These are phyloP conservation scores for Myripristis jacobus DNA, from an alignment of 2,797 vertebrate genomes.

Conservation along the genomic window DNA sequence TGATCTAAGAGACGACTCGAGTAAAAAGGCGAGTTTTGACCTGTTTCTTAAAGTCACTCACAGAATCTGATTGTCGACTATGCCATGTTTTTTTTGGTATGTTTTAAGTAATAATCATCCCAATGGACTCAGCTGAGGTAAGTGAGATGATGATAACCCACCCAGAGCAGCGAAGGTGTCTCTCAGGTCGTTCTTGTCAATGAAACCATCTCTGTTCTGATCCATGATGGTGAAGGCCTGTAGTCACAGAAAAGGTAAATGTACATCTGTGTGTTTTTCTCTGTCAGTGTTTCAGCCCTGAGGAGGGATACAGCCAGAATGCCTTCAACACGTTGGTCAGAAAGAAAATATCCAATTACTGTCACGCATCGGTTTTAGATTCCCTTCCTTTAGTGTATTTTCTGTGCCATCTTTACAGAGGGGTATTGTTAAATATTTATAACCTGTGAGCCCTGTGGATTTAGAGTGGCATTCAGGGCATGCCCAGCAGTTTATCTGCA, in stretches of 20 bases:
- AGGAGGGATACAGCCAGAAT: not conserved
- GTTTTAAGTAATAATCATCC: not conserved
- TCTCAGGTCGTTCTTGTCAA: conserved; percentile 95
- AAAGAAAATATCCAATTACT: not conserved
- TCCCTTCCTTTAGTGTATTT: conserved; percentile 17
- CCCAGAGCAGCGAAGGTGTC: conserved; percentile 96
- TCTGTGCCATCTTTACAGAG: conserved; percentile 38
- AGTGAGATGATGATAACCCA: conserved; percentile 62
- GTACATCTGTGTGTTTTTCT: conserved; percentile 1
- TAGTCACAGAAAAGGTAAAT: conserved; percentile 7
- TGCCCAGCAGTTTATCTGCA: conserved; percentile 66
- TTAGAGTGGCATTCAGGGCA: conserved; percentile 66
- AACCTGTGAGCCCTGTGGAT: conserved; percentile 44
- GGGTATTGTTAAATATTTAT: conserved; percentile 65
- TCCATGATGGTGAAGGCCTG: conserved; percentile 99
- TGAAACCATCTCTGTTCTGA: conserved; percentile 98
- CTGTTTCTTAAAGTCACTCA: no score
- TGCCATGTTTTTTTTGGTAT: no score
- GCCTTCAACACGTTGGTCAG: not conserved
- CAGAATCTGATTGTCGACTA: no score
- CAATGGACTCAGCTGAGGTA: not conserved
- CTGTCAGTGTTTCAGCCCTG: no score
- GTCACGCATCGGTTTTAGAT: not conserved
- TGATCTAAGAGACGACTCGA: no score
- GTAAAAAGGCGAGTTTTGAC: no score